Base-by-base conservation (phyloP, 1,140 invertebrate genomes). In the Pseudachorutes palmiensis region DNA sequence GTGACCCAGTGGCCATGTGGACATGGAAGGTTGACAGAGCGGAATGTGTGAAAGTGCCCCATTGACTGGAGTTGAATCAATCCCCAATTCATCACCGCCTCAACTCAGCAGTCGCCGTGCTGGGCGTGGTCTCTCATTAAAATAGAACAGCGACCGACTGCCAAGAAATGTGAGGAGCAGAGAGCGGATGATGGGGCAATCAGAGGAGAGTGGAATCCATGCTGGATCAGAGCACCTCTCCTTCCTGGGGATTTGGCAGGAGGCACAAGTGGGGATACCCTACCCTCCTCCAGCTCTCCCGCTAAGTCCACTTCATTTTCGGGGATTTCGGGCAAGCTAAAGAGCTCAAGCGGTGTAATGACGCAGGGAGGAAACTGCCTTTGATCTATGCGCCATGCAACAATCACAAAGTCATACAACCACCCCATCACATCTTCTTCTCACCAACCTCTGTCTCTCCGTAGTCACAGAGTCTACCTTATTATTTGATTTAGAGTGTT, bases 11-110 rank as follows among this genome's bases (percentile, higher is more conserved):
- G 9, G 30, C 58, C 26, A 24, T 29, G 31, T 14, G 3, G 61
- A 63, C 67, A 68, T 68, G 67, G 67, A 68, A 31, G 67, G 62
- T 64, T 55, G 67, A 68, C 67, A 68, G 67, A 68, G 67, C 67
- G 62, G 64, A 30, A 63, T 41, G 61, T 63, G 61, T 63, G 61
- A 63, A 63, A 63, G 45, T 63, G 61, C 36, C 61, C 61, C 61
- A 63, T 45, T 63, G 32, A 48, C 19, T 63, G 9, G 9, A 14
- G 9, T 22, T 55, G 51, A 55, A 55, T 26, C 24, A 19, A 24
- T 55, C 14, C 24, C 51, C 51, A 5, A 55, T 55, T 55, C 12
- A 55, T 55, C 51, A 45, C 36, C 36, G 19, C 36, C 36, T 9
- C 36, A 45, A 45, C 9, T 45, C 36, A 45, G 36, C 36, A n/a